phyloP scores from a whole-genome alignment of 1,140 invertebrate genomes.

The Dryas iulia region DNA sequence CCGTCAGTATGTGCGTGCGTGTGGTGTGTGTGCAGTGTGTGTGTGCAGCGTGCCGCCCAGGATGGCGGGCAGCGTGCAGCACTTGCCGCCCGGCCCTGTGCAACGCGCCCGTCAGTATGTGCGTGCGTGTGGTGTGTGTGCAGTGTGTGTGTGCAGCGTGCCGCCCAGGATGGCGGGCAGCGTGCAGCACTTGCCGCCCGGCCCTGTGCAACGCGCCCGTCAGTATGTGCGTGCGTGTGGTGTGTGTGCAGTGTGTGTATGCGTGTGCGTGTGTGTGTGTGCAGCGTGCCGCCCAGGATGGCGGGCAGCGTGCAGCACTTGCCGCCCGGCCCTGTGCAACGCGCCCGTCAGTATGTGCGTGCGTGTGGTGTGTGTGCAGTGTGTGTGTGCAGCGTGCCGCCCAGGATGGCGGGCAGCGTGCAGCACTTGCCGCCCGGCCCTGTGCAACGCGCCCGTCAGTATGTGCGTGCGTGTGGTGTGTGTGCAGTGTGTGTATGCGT shows the following conservation, averaged over 20 bases:
- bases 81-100: slow-evolving; percentile 88
- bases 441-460: slow-evolving; percentile 46
- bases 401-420: slow-evolving; percentile 88
- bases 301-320: slow-evolving; percentile 87
- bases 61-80: slow-evolving; percentile 87
- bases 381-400: slow-evolving; percentile 83
- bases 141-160: slow-evolving; percentile 77
- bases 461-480: not conserved
- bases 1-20: not conserved
- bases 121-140: no score
- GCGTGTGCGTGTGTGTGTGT: not conserved
- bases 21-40: no score
- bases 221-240: not conserved
- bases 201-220: slow-evolving; percentile 81
- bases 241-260: no score
- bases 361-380: no score
- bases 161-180: slow-evolving; percentile 89
- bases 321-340: slow-evolving; percentile 86
- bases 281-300: slow-evolving; percentile 88
- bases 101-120: not conserved
- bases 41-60: slow-evolving; percentile 86
- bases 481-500: not conserved
- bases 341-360: not conserved
- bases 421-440: slow-evolving; percentile 89
- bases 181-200: slow-evolving; percentile 87